Evolutionary conservation across 2,888 invertebrate species (phyloP).

Genomic region (Drosophila cognata): DNA sequence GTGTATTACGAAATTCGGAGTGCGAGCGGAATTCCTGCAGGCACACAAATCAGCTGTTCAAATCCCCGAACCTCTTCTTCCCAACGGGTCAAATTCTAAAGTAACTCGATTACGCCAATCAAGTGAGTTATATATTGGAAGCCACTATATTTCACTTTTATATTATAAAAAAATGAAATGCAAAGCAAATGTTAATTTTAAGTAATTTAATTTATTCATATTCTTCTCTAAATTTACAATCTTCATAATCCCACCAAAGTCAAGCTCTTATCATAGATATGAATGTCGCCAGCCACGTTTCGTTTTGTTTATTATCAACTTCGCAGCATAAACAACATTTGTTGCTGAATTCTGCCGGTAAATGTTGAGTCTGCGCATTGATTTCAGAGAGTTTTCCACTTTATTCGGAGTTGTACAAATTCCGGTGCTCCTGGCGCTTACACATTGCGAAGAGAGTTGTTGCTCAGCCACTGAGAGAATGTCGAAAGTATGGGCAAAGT

Average conservation of each 20-base stretch:
- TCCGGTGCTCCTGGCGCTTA: conserved; percentile 57
- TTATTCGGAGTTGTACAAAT: conserved; percentile 65
- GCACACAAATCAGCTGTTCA: conserved; percentile 65
- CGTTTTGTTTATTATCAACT: conserved; percentile 66
- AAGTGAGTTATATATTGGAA: not conserved
- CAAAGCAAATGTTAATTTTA: not conserved
- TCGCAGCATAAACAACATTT: conserved; percentile 68
- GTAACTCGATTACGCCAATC: not conserved
- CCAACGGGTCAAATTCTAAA: not conserved
- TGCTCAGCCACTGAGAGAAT: conserved; percentile 15
- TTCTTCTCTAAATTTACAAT: too few relatives aligned
- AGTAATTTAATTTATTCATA: not conserved
- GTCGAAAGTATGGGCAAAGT: conserved; percentile 30
- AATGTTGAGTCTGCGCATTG: conserved; percentile 78
- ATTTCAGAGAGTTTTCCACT: conserved; percentile 1
- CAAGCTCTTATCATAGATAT: conserved; percentile 6
- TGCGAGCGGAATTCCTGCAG: conserved; percentile 59
- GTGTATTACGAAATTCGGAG: conserved; percentile 65
- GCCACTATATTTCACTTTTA: too few relatives aligned
- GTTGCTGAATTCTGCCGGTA: conserved; percentile 77
- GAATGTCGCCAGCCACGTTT: conserved; percentile 29
- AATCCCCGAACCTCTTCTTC: not conserved
- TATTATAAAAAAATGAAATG: not conserved
- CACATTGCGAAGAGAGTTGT: conserved; percentile 12
- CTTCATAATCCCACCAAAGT: not conserved